phyloP scores from a whole-genome alignment of 2,888 invertebrate genomes.

The Noctua pronuba region DNA sequence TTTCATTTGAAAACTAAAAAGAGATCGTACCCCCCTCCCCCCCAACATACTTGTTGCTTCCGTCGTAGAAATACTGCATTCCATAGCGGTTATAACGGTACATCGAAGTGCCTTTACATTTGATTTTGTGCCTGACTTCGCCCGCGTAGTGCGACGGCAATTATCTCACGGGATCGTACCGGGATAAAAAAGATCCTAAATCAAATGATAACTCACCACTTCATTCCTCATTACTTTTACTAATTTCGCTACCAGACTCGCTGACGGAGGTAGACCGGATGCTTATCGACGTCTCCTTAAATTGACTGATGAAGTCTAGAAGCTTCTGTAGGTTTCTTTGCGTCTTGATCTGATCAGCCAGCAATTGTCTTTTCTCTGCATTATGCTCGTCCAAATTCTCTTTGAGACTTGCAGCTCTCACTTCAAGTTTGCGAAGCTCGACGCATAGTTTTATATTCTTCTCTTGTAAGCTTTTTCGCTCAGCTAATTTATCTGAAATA shows the following conservation, averaged over 20 bases:
- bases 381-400: slow-evolving; percentile 87
- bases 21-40: neutral
- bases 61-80: neutral
- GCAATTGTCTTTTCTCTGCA: slow-evolving; percentile 85
- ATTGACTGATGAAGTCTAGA: slow-evolving; percentile 88
- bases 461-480: slow-evolving; percentile 86
- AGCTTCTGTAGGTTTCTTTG: slow-evolving; percentile 88
- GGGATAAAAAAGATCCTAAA: neutral
- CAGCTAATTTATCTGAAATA: slow-evolving; percentile 84
- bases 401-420: slow-evolving; percentile 84
- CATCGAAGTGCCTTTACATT: neutral
- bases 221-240: slow-evolving; percentile 87
- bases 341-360: slow-evolving; percentile 87
- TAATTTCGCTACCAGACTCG: slow-evolving; percentile 85
- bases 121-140: neutral
- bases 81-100: neutral
- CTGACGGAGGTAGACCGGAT: slow-evolving; percentile 83
- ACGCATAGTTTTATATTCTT: slow-evolving; percentile 86
- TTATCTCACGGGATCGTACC: neutral
- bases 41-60: neutral
- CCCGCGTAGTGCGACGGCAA: neutral
- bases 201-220: slow-evolving; percentile 62
- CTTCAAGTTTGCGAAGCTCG: slow-evolving; percentile 86
- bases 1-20: neutral
- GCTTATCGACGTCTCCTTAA: slow-evolving; percentile 86